Percentiles rank a stretch among this genome's conserved stretches.
These are phyloP conservation scores for Cotesia chilonis DNA, from an alignment of 1,140 invertebrate species.

Conservation along the genomic window DNA sequence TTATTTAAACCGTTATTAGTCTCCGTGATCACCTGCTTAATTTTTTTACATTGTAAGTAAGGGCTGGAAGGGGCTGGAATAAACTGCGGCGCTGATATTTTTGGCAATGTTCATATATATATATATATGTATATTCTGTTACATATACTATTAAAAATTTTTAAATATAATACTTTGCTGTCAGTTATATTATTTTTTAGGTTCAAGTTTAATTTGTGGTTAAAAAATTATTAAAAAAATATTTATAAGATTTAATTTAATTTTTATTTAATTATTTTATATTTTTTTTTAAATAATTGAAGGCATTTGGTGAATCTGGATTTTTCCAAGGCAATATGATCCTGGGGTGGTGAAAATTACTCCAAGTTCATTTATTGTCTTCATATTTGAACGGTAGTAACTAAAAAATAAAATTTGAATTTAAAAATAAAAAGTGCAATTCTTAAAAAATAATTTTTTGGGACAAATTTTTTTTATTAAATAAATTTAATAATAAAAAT, in stretches of 20 bases:
- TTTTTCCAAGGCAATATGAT: conserved; percentile 54
- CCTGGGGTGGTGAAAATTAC: conserved; percentile 46
- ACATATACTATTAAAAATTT: too few relatives aligned
- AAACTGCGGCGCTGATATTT: too few relatives aligned
- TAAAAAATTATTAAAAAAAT: conserved; percentile 1
- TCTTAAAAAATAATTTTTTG: background rate
- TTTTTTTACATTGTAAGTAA: background rate
- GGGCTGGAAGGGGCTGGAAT: background rate
- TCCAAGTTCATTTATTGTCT: conserved; percentile 55
- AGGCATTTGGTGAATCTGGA: conserved; percentile 46
- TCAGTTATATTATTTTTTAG: background rate
- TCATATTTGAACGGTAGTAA: conserved; percentile 47
- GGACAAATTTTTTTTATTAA: too few relatives aligned
- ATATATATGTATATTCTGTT: too few relatives aligned
- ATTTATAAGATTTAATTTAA: background rate
- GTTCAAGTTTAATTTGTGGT: background rate
- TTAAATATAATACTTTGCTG: too few relatives aligned
- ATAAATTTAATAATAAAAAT: too few relatives aligned
- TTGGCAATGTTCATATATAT: too few relatives aligned
- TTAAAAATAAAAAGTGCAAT: background rate
- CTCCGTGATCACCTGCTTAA: background rate
- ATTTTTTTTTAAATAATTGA: background rate
- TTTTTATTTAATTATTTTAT: background rate
- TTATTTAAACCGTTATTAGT: too few relatives aligned
- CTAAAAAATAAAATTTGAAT: conserved; percentile 45